These are phyloP conservation scores for Stegastes partitus DNA, from an alignment of 2,113 vertebrate species.

Conservation along the genomic window DNA sequence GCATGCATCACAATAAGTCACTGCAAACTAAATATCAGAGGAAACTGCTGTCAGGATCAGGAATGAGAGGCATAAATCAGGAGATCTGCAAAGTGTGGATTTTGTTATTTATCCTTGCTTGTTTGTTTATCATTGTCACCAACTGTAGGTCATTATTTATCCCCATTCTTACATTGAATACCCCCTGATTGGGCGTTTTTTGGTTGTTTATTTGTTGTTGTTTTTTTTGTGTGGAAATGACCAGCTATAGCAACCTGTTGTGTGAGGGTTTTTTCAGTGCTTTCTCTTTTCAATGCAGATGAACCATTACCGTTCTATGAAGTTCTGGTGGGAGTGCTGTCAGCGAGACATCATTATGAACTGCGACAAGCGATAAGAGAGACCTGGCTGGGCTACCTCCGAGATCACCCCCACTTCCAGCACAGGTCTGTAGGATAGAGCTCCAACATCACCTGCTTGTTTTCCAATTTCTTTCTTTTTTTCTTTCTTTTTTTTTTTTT, in stretches of 20 bases:
- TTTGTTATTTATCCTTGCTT: background rate
- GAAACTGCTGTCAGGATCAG: conserved; percentile 15
- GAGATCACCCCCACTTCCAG: conserved; percentile 86
- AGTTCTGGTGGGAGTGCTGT: conserved; percentile 94
- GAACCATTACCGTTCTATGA: conserved; percentile 81
- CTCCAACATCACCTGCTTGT: conserved; percentile 27
- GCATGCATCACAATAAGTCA: conserved; percentile 13
- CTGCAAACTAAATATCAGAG: conserved; percentile 14
- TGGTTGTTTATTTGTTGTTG: too few species aligned
- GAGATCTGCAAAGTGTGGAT: conserved; percentile 2
- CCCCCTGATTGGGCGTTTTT: background rate
- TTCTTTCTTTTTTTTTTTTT: background rate
- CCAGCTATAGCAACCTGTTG: background rate
- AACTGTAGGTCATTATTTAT: conserved; percentile 1
- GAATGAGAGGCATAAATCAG: background rate
- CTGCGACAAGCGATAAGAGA: conserved; percentile 91
- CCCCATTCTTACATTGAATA: background rate
- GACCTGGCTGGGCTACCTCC: conserved; percentile 93
- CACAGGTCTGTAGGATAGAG: conserved; percentile 84
- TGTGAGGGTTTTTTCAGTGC: background rate
- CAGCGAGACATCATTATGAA: conserved; percentile 91
- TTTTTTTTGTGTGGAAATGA: background rate
- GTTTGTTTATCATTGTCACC: conserved; percentile 4
- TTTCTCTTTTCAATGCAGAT: conserved; percentile 66
- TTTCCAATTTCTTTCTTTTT: background rate